Conservation (phyloP, 2,888 invertebrate genomes). For the Parapristionchus giblindavisi region DNA sequence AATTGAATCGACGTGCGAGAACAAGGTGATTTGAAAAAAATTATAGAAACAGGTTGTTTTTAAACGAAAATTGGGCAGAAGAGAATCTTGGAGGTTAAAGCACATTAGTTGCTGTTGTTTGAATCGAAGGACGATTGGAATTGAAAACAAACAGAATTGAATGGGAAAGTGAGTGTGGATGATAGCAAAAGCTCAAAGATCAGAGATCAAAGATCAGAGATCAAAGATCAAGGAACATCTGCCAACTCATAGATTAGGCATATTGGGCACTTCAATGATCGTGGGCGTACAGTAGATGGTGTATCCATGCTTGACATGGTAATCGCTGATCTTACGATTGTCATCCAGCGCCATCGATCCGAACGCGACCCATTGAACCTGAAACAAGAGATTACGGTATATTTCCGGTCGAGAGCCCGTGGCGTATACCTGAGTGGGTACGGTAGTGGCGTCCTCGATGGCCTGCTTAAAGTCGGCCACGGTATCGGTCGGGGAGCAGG, state of each 20-base stretch:
- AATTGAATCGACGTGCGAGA: too few relatives aligned
- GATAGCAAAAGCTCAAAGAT: too few relatives aligned
- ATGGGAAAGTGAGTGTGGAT: too few relatives aligned
- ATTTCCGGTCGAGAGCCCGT: not conserved
- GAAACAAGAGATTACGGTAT: conserved; percentile 39
- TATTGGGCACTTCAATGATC: conserved; percentile 55
- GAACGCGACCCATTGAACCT: conserved; percentile 49
- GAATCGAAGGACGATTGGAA: too few relatives aligned
- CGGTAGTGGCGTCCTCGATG: conserved; percentile 47
- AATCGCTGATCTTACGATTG: conserved; percentile 42
- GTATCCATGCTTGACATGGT: conserved; percentile 54
- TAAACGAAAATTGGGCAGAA: too few relatives aligned
- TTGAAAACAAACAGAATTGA: too few relatives aligned
- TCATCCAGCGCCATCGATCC: conserved; percentile 50
- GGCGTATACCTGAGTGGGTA: conserved; percentile 49
- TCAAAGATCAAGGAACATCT: too few relatives aligned
- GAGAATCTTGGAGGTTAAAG: too few relatives aligned
- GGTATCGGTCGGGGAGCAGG: conserved; percentile 45
- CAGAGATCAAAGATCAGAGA: too few relatives aligned
- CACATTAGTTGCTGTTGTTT: too few relatives aligned
- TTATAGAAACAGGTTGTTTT: too few relatives aligned
- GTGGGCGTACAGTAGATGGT: conserved; percentile 58
- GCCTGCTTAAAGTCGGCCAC: conserved; percentile 51
- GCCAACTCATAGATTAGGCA: conserved; percentile 51
- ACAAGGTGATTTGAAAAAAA: too few relatives aligned